A percentile compares a stretch with the other conserved stretches of the same genome.
phyloP scores from a whole-genome alignment of 2,888 invertebrate genomes.

The Pseudococcus longispinus region DNA sequence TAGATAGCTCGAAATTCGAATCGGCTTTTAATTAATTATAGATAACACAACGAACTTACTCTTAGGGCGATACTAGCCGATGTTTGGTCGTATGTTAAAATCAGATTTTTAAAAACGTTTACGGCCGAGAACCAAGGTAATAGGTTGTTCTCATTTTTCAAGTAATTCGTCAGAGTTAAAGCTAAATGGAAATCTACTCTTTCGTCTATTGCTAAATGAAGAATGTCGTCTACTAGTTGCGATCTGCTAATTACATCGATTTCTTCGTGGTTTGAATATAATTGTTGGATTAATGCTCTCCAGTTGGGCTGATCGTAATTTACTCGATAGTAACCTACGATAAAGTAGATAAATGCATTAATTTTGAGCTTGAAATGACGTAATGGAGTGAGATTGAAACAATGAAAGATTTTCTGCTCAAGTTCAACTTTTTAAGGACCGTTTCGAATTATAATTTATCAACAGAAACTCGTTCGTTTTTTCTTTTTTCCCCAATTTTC shows the following conservation, averaged over 20 bases:
- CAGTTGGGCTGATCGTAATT: constrained; percentile 77
- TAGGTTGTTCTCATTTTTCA: constrained; percentile 73
- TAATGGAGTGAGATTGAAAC: too few species aligned
- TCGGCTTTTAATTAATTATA: neutral
- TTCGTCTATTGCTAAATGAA: constrained; percentile 74
- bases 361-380: too few species aligned
- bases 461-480: too few species aligned
- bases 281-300: constrained; percentile 71
- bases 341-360: neutral
- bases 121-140: constrained; percentile 66
- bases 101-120: constrained; percentile 16
- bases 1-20: neutral
- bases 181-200: constrained; percentile 69
- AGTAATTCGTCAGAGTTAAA: constrained; percentile 74
- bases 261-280: constrained; percentile 69
- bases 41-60: neutral
- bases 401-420: too few species aligned
- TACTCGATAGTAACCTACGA: constrained; percentile 70
- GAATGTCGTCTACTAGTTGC: constrained; percentile 81
- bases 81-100: constrained; percentile 14
- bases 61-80: neutral
- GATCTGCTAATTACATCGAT: constrained; percentile 70
- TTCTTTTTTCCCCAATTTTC: too few species aligned
- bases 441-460: too few species aligned
- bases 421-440: too few species aligned